A percentile compares a stretch with the other conserved stretches of the same genome.
Evolutionary conservation across 2,113 vertebrate genomes (phyloP).

Genomic region (Ptyas mucosa): DNA sequence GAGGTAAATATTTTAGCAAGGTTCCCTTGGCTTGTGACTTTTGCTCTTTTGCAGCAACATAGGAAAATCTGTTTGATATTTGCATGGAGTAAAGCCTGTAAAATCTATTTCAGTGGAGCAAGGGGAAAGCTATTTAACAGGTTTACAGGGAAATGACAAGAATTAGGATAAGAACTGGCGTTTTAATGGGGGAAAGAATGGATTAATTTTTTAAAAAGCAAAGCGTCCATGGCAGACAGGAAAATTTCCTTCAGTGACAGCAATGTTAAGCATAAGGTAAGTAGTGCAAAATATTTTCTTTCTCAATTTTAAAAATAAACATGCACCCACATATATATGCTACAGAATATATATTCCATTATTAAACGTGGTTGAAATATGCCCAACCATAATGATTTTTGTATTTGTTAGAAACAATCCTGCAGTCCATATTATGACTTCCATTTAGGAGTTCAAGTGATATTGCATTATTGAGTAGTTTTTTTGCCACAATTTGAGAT

Average conservation of each 20-base stretch:
- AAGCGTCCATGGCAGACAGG: conserved; percentile 1
- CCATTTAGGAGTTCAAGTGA: neutral
- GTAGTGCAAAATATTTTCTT: neutral
- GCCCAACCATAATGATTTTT: neutral
- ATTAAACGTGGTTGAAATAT: neutral
- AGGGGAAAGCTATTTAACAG: neutral
- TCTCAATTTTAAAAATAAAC: neutral
- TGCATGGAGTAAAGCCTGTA: neutral
- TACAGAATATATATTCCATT: neutral
- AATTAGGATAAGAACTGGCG: conserved; percentile 1
- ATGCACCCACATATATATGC: conserved; percentile 7
- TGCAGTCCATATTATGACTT: neutral
- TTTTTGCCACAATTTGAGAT: neutral
- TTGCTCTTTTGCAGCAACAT: conserved; percentile 8
- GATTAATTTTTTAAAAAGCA: neutral
- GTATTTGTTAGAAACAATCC: neutral
- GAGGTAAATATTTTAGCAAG: conserved; percentile 27
- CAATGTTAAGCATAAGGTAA: neutral
- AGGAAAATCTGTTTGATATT: conserved; percentile 8
- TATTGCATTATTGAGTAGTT: neutral
- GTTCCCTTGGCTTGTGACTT: neutral
- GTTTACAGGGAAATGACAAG: neutral
- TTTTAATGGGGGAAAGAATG: neutral
- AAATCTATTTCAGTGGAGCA: conserved; percentile 10
- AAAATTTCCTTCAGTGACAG: neutral